Base-by-base conservation (phyloP, 2,888 invertebrate species). In the Ennomos fuscantarius region DNA sequence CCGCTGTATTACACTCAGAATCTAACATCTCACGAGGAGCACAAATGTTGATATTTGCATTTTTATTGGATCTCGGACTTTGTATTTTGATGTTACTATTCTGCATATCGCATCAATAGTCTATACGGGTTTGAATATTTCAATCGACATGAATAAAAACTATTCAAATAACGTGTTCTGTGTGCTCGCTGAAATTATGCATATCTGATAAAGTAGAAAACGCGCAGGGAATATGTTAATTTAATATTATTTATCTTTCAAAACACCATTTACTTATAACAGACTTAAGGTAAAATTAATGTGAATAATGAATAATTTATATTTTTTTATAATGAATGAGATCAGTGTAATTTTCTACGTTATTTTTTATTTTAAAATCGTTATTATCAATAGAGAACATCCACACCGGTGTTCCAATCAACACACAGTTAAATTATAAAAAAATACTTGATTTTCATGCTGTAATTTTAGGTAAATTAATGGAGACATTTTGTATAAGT, bases 11-110 rank as follows among this genome's bases (percentile, higher is more conserved):
- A 51, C 46, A 34, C 40, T 41, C 24, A 15, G n/a, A 42, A 39
- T 42, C 43, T 37, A 37, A 13, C 42, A 33, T 42, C 45, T 55
- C 10, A 34, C 13, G 33, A 6, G 15, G 42, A 52, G 31, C 37
- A 43, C 53, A 37, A 46, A 58, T 43, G 11, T 36, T 45, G 24
- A 36, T 3, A 53, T 58, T 58, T 44, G 48, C 58, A 58, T 58
- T 1, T 58, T 53, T 58, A 58, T 58, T 53, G 53, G 9, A 39
- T 44, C 44, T 49, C 36, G 11, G 12, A 44, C 48, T 44, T 51
- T 48, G 40, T 44, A 40, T 48, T 58, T 36, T 45, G 32, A 57
- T 47, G 5, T 51, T 13, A 9, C 36, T 13, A 39, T 35, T 55
- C 33, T 45, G 13, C 40, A 55, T 39, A 55, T 48, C 15, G 10